A percentile compares a stretch with the other conserved stretches of the same genome.
These are phyloP conservation scores for Phylloscopus whistleri DNA, from an alignment of 2,113 vertebrate genomes.

Conservation along the genomic window DNA sequence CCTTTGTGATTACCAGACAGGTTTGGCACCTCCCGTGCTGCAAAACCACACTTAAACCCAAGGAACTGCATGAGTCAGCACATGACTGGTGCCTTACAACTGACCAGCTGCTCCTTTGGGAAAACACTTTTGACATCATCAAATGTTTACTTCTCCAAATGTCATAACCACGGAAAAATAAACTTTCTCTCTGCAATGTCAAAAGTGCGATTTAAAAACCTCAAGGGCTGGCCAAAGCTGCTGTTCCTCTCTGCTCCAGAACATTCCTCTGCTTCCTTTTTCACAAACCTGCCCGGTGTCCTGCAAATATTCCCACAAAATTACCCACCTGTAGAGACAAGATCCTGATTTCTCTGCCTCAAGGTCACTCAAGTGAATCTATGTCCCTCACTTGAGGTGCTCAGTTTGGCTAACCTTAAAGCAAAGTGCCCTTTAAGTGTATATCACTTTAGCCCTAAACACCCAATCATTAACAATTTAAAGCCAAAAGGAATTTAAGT, in stretches of 20 bases:
- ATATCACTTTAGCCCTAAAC: conserved; percentile 48
- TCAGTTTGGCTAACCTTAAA: conserved; percentile 61
- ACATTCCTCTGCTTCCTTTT: not conserved
- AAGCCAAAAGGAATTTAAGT: conserved; percentile 72
- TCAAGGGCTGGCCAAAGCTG: not conserved
- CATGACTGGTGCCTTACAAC: not conserved
- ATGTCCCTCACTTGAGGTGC: not conserved
- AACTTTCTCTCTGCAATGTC: not conserved
- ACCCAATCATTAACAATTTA: conserved; percentile 64
- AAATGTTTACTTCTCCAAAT: not conserved
- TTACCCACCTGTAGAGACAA: not conserved
- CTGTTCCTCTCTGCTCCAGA: not conserved
- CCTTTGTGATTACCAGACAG: not conserved
- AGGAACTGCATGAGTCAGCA: not conserved
- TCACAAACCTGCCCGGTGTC: not conserved
- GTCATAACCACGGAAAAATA: not conserved
- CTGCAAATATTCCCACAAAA: not conserved
- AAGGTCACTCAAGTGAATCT: not conserved
- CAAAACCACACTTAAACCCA: not conserved
- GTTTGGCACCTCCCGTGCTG: not conserved
- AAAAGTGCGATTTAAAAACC: not conserved
- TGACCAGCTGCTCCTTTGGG: not conserved
- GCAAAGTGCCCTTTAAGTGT: conserved; percentile 45
- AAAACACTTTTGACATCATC: not conserved
- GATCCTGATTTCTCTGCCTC: not conserved